A percentile compares a stretch with the other conserved stretches of the same genome.
Evolutionary conservation across 2,797 vertebrate species (phyloP).

Genomic region (Synaphobranchus kaupii): DNA sequence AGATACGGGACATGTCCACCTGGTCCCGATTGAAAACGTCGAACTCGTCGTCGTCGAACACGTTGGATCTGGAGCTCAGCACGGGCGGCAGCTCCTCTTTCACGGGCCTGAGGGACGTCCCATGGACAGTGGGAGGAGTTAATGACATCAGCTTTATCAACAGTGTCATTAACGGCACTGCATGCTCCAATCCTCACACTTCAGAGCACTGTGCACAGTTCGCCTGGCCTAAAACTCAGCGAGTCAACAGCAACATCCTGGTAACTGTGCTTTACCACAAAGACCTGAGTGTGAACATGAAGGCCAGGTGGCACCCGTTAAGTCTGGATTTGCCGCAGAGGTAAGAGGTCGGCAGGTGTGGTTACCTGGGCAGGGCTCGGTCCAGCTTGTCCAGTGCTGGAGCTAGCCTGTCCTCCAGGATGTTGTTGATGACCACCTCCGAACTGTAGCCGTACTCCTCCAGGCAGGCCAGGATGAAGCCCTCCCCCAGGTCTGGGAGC

Average conservation of each 20-base stretch:
- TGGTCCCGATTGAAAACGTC: constrained; percentile 89
- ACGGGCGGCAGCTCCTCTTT: constrained; percentile 76
- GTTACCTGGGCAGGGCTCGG: constrained; percentile 79
- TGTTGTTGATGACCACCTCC: constrained; percentile 92
- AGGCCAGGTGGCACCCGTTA: background rate
- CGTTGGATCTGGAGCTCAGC: constrained; percentile 76
- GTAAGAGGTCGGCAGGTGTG: background rate
- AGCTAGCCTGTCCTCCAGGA: constrained; percentile 84
- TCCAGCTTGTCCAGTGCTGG: constrained; percentile 80
- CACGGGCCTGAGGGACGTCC: constrained; percentile 67
- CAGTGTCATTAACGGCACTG: background rate
- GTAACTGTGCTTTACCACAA: background rate
- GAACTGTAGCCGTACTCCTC: constrained; percentile 79
- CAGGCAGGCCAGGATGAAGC: constrained; percentile 91
- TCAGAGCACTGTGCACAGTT: background rate
- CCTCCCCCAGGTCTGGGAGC: constrained; percentile 89
- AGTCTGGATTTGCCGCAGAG: background rate
- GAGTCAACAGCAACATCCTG: background rate
- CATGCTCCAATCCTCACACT: background rate
- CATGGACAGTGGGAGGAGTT: background rate
- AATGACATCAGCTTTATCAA: background rate
- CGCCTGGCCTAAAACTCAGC: background rate
- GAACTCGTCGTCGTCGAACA: constrained; percentile 94
- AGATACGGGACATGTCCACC: constrained; percentile 88
- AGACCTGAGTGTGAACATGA: background rate